Evolutionary conservation across 2,888 invertebrate species (phyloP), one percentile per base, ranked within the genome.

Genomic region (Empis stercorea): DNA sequence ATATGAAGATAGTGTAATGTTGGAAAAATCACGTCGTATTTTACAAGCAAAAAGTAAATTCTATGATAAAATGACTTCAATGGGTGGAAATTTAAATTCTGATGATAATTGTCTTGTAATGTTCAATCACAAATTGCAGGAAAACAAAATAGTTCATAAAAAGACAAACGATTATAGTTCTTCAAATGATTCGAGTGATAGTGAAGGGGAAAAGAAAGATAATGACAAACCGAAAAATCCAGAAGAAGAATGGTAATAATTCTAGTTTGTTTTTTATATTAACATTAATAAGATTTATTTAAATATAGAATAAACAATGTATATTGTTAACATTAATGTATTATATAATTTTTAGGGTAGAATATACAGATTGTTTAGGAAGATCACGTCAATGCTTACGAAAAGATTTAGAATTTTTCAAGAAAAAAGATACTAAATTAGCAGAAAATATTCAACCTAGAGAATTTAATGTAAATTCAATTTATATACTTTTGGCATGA

Each of bases 311-410:
- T n/a, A n/a, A n/a, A n/a, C n/a, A n/a, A n/a, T n/a, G n/a, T n/a
- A n/a, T n/a, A n/a, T n/a, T n/a, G n/a, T n/a, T n/a, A n/a, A n/a
- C n/a, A n/a, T n/a, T n/a, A n/a, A n/a, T n/a, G n/a, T n/a, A n/a
- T 20, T 20, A 4, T 27, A 6, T 27, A 2, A 27, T 27, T 27
- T 20, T 38, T 56, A 87, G 88, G 88, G 81, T 87, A 6, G 94
- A 94, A 61, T 95, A 87, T 62, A 77, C 79, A 0, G 95, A 95
- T 67, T 84, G 85, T 52, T 74, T 94, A 48, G 94, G 95, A 1
- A 74, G 95, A 50, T 86, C 92, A 0, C 75, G 93, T 44, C 83
- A 82, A 57, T 94, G 93, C 65, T 73, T 85, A 53, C 78, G 79
- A 54, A 76, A 82, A 59, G 93, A 94, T 65, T 68, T 94, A 16